Conservation (phyloP, 1,140 invertebrate species). For the Caerostris extrusa region DNA sequence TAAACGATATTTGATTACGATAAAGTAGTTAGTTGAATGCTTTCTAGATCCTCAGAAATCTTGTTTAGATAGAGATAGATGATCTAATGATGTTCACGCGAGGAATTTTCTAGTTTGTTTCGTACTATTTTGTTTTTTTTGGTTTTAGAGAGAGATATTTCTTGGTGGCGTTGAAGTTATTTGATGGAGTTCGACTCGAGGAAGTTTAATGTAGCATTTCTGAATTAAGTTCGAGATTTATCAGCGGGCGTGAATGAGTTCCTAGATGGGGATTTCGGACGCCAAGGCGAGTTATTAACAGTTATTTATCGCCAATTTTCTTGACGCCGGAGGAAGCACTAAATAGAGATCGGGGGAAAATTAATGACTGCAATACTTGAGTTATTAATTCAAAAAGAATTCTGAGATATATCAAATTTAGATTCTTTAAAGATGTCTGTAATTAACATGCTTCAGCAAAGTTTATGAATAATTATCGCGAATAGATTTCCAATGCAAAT, state of each 20-base stretch:
- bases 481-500: too few species aligned
- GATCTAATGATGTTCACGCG: not conserved
- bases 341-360: too few species aligned
- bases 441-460: too few species aligned
- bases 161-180: not conserved
- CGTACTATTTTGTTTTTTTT: not conserved
- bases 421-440: too few species aligned
- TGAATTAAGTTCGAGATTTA: not conserved
- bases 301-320: too few species aligned
- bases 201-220: not conserved
- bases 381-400: too few species aligned
- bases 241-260: not conserved
- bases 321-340: too few species aligned
- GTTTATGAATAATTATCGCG: too few species aligned
- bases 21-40: conserved; percentile 15
- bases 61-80: conserved; percentile 22
- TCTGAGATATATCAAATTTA: too few species aligned
- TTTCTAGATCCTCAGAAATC: not conserved
- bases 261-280: not conserved
- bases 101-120: not conserved
- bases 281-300: too few species aligned
- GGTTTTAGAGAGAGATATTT: not conserved
- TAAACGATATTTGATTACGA: conserved; percentile 62
- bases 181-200: not conserved
- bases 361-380: too few species aligned